phyloP scores from a whole-genome alignment of 2,888 invertebrate species.

The Cancer borealis region DNA sequence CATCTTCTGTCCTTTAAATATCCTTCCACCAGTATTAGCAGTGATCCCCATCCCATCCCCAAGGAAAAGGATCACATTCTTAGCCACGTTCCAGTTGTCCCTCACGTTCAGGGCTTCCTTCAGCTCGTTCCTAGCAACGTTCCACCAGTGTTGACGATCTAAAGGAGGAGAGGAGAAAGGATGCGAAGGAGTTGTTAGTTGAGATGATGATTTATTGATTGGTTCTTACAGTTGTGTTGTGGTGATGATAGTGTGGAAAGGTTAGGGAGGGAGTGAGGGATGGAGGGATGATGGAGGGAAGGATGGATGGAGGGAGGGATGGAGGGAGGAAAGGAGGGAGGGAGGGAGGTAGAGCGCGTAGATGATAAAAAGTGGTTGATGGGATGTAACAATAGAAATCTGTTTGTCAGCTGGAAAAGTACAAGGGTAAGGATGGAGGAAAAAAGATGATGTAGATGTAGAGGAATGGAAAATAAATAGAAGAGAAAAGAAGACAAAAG shows the following conservation, averaged over 20 bases:
- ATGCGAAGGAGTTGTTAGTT: not conserved
- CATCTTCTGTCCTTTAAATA: slow-evolving; percentile 84
- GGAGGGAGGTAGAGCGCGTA: not conserved
- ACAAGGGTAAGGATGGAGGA: not conserved
- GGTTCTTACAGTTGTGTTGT: too few relatives aligned
- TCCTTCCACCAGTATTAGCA: slow-evolving; percentile 90
- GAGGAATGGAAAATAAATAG: not conserved
- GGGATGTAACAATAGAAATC: not conserved
- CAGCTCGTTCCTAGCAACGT: slow-evolving; percentile 65
- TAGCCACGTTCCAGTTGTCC: slow-evolving; percentile 82
- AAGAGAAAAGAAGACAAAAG: not conserved
- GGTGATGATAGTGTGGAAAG: not conserved
- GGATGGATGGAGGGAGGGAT: not conserved
- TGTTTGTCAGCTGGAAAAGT: not conserved
- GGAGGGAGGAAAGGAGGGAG: not conserved
- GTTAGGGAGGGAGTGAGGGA: not conserved
- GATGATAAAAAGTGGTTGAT: not conserved
- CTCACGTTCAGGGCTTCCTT: slow-evolving; percentile 65
- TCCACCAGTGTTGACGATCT: slow-evolving; percentile 69
- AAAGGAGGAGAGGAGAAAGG: not conserved
- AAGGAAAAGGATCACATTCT: slow-evolving; percentile 91
- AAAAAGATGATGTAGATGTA: too few relatives aligned
- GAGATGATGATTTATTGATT: not conserved
- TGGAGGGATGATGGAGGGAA: not conserved
- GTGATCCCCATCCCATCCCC: slow-evolving; percentile 96